These are phyloP conservation scores for Anticlea derivata DNA, from an alignment of 2,888 invertebrate genomes.

Conservation along the genomic window DNA sequence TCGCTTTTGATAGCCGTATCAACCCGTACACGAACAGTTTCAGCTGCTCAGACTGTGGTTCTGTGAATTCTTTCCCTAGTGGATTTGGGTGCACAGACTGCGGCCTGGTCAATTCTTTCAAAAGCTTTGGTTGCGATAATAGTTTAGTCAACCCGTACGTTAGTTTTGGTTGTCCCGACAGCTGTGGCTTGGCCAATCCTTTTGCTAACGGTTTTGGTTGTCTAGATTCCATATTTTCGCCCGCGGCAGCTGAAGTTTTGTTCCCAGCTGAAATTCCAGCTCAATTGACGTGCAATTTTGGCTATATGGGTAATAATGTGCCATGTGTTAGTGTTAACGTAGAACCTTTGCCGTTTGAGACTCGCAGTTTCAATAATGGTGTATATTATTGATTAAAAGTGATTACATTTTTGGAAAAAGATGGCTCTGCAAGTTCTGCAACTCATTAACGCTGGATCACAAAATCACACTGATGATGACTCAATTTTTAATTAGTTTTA, in stretches of 20 bases:
- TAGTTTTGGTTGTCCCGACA: not conserved
- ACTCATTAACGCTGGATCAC: no score
- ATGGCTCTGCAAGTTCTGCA: no score
- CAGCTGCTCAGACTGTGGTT: not conserved
- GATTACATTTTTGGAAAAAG: no score
- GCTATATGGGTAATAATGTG: slow-evolving; percentile 39
- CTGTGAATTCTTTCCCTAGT: no score
- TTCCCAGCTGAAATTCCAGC: slow-evolving; percentile 54
- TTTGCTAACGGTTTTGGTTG: slow-evolving; percentile 9
- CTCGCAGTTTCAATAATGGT: not conserved
- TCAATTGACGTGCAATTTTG: slow-evolving; percentile 50
- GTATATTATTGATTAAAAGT: not conserved
- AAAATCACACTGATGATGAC: not conserved
- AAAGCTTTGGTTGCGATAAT: not conserved
- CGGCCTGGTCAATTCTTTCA: not conserved
- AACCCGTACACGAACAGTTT: not conserved
- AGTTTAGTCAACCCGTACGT: not conserved
- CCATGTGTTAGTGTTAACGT: slow-evolving; percentile 53
- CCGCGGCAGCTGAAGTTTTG: slow-evolving; percentile 44
- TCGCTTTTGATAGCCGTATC: not conserved
- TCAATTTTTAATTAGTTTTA: slow-evolving; percentile 1
- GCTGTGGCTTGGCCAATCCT: slow-evolving; percentile 2
- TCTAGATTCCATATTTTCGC: slow-evolving; percentile 18
- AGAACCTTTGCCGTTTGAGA: slow-evolving; percentile 41
- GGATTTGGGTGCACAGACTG: not conserved